Evolutionary conservation across 2,113 vertebrate genomes (phyloP), one percentile per base, ranked within the genome.

Genomic region (Eptesicus fuscus): DNA sequence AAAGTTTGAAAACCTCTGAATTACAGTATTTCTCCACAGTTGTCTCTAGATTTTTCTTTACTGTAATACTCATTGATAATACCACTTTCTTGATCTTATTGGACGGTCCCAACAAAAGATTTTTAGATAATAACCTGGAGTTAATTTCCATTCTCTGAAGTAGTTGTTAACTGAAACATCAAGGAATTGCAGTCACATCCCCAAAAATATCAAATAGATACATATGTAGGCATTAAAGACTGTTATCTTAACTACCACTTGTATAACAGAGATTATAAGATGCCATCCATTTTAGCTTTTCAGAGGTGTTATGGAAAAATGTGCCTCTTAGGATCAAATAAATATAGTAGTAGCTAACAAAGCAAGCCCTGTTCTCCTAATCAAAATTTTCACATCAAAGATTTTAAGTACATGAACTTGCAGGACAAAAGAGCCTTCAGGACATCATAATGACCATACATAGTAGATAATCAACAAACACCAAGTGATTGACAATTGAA

Each of bases 41-140:
- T 80, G 18, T 79, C 59, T 80, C 35, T 93, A n/a, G 40, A 23
- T 76, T 91, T 92, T 89, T 92, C 69, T 90, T 96, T 13, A 92
- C 61, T 67, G 5, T 91, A 61, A 44, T n/a, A 92, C 23, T 67
- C 35, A 73, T 35, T 77, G 23, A 49, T 94, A 85, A 88, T 80
- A 70, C 14, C 9, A 35, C 22, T 77, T 95, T 78, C 49, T 61
- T 88, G 30, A 77, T 28, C 14, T 93, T 91, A 80, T 23, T 44
- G 18, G 56, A 94, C 77, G 8, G 16, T 84, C 25, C n/a, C 51
- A 93, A 8, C 1, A 37, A n/a, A 79, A 76, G 77, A 77, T 73
- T 88, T 95, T 95, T 74, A 78, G 47, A 83, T 8, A 74, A 23
- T 87, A 87, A 91, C 42, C 30, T 82, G 13, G 32, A 83, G 7